Conservation (phyloP, 2,797 vertebrate genomes). For the Sebastes kiyomatsui region DNA sequence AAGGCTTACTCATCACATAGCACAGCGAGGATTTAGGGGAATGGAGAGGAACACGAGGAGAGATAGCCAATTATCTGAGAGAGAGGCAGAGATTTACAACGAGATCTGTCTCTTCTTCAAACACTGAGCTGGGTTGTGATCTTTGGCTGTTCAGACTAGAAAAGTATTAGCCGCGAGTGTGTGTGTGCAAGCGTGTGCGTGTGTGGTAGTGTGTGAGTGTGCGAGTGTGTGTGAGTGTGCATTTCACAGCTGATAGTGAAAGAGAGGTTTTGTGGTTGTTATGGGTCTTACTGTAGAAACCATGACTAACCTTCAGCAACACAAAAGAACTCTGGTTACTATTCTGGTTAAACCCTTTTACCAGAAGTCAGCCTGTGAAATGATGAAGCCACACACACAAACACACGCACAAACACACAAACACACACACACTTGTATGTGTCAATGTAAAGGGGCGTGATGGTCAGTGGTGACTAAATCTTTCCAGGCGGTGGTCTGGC, state of each 20-base stretch:
- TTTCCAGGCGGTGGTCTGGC: constrained; percentile 32
- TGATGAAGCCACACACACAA: neutral
- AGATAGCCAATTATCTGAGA: constrained; percentile 66
- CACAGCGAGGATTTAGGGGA: constrained; percentile 12
- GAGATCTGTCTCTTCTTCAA: constrained; percentile 40
- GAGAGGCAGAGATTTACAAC: constrained; percentile 38
- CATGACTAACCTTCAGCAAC: constrained; percentile 41
- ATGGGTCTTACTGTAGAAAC: constrained; percentile 18
- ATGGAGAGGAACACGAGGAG: constrained; percentile 61
- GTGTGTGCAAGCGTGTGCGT: neutral
- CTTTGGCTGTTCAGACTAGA: constrained; percentile 28
- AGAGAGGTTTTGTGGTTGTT: constrained; percentile 38
- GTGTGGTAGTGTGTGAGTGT: neutral
- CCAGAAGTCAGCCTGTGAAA: constrained; percentile 36
- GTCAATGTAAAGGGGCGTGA: neutral
- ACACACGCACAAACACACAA: too few species aligned
- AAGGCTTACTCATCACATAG: constrained; percentile 63
- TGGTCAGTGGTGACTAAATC: constrained; percentile 22
- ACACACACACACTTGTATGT: neutral
- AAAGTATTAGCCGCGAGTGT: neutral
- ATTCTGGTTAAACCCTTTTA: constrained; percentile 29
- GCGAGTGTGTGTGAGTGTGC: neutral
- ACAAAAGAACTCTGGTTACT: constrained; percentile 19
- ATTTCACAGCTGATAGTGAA: constrained; percentile 24
- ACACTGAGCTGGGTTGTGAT: constrained; percentile 32